Conservation (phyloP, 2,888 invertebrate species). For the Buathra laborator region DNA sequence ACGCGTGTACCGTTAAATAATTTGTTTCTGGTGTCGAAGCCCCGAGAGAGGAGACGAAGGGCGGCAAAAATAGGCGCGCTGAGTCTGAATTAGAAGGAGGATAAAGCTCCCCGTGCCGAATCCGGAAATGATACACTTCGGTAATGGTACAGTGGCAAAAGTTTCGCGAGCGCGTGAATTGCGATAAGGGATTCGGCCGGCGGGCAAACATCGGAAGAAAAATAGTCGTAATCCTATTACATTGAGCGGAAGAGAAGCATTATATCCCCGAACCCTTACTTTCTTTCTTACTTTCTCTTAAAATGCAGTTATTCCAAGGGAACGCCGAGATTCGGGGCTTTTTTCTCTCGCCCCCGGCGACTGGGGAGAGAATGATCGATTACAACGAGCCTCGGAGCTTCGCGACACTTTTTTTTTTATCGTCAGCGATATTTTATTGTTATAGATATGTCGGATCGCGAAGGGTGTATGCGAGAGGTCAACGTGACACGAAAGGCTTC, state of each 20-base stretch:
- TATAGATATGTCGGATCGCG: background rate
- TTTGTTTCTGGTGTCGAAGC: too few species aligned
- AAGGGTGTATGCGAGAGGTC: background rate
- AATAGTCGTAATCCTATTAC: constrained; percentile 28
- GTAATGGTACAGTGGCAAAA: background rate
- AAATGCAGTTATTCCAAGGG: constrained; percentile 5
- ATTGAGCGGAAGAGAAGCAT: constrained; percentile 5
- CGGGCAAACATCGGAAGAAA: background rate
- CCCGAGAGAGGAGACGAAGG: background rate
- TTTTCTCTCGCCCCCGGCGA: background rate
- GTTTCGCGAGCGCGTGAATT: background rate
- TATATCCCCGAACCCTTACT: background rate
- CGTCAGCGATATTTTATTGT: background rate
- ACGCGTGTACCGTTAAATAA: too few species aligned
- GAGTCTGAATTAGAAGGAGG: constrained; percentile 2
- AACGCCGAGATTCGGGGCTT: background rate
- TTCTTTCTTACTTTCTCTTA: background rate
- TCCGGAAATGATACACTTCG: constrained; percentile 10
- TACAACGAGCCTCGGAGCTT: background rate
- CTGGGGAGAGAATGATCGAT: constrained; percentile 3
- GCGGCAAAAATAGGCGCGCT: background rate
- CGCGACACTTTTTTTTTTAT: constrained; percentile 5
- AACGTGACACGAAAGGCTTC: background rate
- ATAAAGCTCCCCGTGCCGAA: background rate
- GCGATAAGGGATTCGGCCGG: background rate